Conservation (phyloP, 92 coral and sea anemone genomes). For the Palythoa caribaeorum region DNA sequence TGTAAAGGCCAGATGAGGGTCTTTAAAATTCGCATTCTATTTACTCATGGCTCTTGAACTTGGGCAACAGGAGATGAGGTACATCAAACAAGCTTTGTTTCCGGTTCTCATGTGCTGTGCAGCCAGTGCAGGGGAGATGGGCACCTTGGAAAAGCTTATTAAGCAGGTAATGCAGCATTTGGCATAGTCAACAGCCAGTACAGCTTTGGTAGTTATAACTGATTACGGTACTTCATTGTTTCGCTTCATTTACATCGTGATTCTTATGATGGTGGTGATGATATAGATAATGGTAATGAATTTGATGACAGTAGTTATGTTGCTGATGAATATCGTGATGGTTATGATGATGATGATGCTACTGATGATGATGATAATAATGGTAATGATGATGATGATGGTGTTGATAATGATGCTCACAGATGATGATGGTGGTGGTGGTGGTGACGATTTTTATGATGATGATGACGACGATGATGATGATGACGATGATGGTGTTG, state of each 20-base stretch:
- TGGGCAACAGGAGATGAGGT: slow-evolving; percentile 86
- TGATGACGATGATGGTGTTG: too few relatives aligned
- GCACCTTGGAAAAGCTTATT: slow-evolving; percentile 78
- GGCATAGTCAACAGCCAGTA: too few relatives aligned
- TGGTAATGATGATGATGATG: background rate
- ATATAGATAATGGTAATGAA: too few relatives aligned
- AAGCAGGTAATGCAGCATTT: slow-evolving; percentile 61
- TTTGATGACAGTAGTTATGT: background rate
- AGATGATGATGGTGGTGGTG: background rate
- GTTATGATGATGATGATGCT: background rate
- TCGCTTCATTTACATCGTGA: background rate
- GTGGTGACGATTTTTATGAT: too few relatives aligned
- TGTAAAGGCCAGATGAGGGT: too few relatives aligned
- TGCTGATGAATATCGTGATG: background rate
- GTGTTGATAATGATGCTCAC: too few relatives aligned
- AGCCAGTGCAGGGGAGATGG: slow-evolving; percentile 80
- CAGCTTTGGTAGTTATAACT: too few relatives aligned
- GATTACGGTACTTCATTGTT: too few relatives aligned
- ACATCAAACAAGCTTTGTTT: slow-evolving; percentile 80
- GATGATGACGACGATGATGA: too few relatives aligned
- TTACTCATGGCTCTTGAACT: background rate
- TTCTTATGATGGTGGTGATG: too few relatives aligned
- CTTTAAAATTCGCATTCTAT: too few relatives aligned
- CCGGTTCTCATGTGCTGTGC: slow-evolving; percentile 97
- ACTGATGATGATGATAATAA: background rate